phyloP scores from a whole-genome alignment of 2,113 vertebrate genomes.

The Taurulus bubalis region DNA sequence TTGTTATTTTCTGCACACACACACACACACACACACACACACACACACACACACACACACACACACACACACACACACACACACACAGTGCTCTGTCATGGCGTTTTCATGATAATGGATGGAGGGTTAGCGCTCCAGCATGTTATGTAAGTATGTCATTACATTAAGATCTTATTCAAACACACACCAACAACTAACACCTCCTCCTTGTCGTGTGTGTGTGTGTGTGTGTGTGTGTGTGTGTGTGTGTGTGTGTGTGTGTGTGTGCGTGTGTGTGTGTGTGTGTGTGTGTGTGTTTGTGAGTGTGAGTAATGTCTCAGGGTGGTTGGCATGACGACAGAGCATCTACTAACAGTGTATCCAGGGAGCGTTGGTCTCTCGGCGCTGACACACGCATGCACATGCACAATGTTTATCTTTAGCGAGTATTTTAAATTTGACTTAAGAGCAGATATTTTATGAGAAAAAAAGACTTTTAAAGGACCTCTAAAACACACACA shows the following conservation, averaged over 20 bases:
- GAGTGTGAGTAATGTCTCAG: constrained; percentile 32
- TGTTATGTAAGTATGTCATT: constrained; percentile 30
- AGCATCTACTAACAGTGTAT: constrained; percentile 28
- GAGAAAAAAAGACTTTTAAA: too few relatives aligned
- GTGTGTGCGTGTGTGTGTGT: constrained; percentile 21
- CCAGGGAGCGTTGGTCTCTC: constrained; percentile 34
- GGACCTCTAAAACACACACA: too few relatives aligned
- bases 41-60: constrained; percentile 20
- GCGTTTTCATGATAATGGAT: neutral
- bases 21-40: constrained; percentile 17
- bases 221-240: constrained; percentile 20
- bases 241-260: too few relatives aligned
- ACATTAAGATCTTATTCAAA: constrained; percentile 38
- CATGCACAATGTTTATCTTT: neutral
- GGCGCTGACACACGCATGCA: constrained; percentile 7
- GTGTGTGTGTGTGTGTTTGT: constrained; percentile 36
- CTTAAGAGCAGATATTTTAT: neutral
- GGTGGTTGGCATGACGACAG: constrained; percentile 67
- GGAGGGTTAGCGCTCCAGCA: constrained; percentile 1
- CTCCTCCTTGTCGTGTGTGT: constrained; percentile 17
- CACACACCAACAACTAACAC: constrained; percentile 15
- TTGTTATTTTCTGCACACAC: neutral
- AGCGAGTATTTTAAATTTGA: neutral
- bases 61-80: constrained; percentile 11
- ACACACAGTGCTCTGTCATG: neutral